These are phyloP conservation scores for Formica selysi DNA, from an alignment of 1,140 invertebrate species.

Conservation along the genomic window DNA sequence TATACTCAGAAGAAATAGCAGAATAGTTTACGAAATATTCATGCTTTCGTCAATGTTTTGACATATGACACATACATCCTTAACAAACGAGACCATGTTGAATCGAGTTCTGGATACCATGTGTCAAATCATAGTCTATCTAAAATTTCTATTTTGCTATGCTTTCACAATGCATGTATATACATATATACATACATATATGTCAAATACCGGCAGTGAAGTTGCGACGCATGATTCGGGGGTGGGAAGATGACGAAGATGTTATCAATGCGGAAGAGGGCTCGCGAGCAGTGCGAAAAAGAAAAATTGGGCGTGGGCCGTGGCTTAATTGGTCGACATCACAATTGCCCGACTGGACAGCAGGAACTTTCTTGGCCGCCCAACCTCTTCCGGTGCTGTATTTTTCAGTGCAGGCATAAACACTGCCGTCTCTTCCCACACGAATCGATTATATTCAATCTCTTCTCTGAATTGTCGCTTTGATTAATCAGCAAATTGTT, in stretches of 20 bases:
- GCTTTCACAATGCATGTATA: no score
- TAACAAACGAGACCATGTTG: not conserved
- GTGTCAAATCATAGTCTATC: not conserved
- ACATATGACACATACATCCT: no score
- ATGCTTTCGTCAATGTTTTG: no score
- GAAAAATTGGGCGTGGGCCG: slow-evolving; percentile 72
- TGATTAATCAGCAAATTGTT: not conserved
- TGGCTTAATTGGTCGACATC: slow-evolving; percentile 73
- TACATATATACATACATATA: not conserved
- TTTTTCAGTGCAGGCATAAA: slow-evolving; percentile 69
- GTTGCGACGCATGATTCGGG: slow-evolving; percentile 15
- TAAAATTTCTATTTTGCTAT: not conserved
- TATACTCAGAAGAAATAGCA: no score
- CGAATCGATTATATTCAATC: slow-evolving; percentile 34
- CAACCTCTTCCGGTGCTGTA: slow-evolving; percentile 72
- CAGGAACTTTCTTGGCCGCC: slow-evolving; percentile 72
- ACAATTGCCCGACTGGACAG: slow-evolving; percentile 68
- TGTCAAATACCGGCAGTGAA: not conserved
- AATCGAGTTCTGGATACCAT: not conserved
- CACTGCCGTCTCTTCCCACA: slow-evolving; percentile 65
- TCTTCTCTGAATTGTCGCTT: slow-evolving; percentile 10
- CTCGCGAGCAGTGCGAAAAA: slow-evolving; percentile 52
- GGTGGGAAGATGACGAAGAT: slow-evolving; percentile 60
- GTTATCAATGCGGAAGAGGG: slow-evolving; percentile 71
- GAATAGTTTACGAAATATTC: no score